Conservation (phyloP, 1,140 invertebrate species). For the Drosophila malerkotliana region DNA sequence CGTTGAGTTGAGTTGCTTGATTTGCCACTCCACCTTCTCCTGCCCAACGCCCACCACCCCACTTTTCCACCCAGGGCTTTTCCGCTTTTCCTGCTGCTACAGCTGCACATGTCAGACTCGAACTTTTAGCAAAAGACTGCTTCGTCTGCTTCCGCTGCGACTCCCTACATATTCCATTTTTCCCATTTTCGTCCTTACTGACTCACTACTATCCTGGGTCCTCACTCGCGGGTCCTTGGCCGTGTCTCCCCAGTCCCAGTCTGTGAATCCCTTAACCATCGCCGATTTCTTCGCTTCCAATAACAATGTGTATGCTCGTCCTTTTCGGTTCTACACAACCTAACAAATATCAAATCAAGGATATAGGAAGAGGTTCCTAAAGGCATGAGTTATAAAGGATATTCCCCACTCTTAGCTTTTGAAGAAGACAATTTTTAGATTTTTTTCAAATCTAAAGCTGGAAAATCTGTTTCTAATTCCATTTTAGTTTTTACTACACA, state of each 20-base stretch:
- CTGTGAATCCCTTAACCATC: slow-evolving; percentile 31
- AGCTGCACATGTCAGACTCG: slow-evolving; percentile 74
- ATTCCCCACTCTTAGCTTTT: too few species aligned
- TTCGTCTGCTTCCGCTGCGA: slow-evolving; percentile 57
- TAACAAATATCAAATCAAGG: not conserved
- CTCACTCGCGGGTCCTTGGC: slow-evolving; percentile 9
- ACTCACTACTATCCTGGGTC: slow-evolving; percentile 55
- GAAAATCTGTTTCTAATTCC: slow-evolving; percentile 49
- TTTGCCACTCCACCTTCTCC: not conserved
- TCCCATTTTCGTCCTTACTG: not conserved
- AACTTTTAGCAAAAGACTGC: slow-evolving; percentile 76
- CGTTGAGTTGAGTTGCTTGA: slow-evolving; percentile 15
- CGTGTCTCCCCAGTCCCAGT: not conserved
- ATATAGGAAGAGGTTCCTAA: not conserved
- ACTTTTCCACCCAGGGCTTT: not conserved
- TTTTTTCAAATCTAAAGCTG: slow-evolving; percentile 55
- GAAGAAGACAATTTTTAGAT: slow-evolving; percentile 48
- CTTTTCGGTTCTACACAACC: slow-evolving; percentile 6
- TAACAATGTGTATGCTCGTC: slow-evolving; percentile 58
- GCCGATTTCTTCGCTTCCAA: slow-evolving; percentile 52
- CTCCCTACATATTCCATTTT: slow-evolving; percentile 1
- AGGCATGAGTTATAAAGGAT: too few species aligned
- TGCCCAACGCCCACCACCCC: not conserved
- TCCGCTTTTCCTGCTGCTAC: slow-evolving; percentile 36
- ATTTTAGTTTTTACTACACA: slow-evolving; percentile 59